A percentile compares a stretch with the other conserved stretches of the same genome.
phyloP scores from a whole-genome alignment of 2,888 invertebrate species.

The Xylophagus ater region DNA sequence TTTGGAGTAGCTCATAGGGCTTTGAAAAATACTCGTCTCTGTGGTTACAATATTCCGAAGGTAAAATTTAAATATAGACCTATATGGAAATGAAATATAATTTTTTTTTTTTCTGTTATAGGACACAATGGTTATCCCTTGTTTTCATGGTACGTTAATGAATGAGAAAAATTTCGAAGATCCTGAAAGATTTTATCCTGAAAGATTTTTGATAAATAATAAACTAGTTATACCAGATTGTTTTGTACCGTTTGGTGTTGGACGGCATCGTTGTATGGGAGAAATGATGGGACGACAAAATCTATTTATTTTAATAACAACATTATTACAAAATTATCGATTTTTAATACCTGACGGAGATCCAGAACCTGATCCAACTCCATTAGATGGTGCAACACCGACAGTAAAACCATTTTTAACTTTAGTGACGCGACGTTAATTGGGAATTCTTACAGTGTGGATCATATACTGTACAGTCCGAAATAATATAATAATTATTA shows the following conservation, averaged over 20 bases:
- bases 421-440: too few species aligned
- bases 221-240: slow-evolving; percentile 53
- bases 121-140: slow-evolving; percentile 71
- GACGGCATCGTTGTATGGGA: slow-evolving; percentile 72
- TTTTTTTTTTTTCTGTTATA: slow-evolving; percentile 32
- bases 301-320: slow-evolving; percentile 62
- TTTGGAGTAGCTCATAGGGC: slow-evolving; percentile 74
- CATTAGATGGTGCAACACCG: slow-evolving; percentile 68
- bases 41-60: slow-evolving; percentile 66
- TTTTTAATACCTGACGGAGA: slow-evolving; percentile 55
- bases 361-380: slow-evolving; percentile 50
- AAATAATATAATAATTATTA: too few species aligned
- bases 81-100: background rate
- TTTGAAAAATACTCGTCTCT: slow-evolving; percentile 54
- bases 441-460: too few species aligned
- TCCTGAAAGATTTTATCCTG: slow-evolving; percentile 61
- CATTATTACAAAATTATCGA: slow-evolving; percentile 60
- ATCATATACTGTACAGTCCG: too few species aligned
- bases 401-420: slow-evolving; percentile 62
- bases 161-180: slow-evolving; percentile 55
- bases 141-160: slow-evolving; percentile 62
- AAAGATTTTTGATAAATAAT: slow-evolving; percentile 55
- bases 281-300: slow-evolving; percentile 65
- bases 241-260: slow-evolving; percentile 67
- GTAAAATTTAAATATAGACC: slow-evolving; percentile 36